A percentile compares a stretch with the other conserved stretches of the same genome.
phyloP scores from a whole-genome alignment of 2,888 invertebrate genomes.

The Rhorus exstirpatorius region DNA sequence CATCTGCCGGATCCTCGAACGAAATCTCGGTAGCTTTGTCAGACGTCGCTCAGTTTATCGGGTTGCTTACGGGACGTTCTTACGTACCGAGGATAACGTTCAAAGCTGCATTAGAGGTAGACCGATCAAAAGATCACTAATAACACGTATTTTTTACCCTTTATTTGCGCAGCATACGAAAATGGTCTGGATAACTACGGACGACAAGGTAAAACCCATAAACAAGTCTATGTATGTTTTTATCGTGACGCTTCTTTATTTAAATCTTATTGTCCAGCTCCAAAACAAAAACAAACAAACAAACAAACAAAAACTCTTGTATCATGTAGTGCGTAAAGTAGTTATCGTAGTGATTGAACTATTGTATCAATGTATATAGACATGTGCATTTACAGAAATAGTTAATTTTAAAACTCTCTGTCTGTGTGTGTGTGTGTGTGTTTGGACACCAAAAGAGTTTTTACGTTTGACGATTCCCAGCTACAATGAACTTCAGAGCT shows the following conservation, averaged over 20 bases:
- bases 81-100: constrained; percentile 38
- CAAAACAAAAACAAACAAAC: not conserved
- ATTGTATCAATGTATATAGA: not conserved
- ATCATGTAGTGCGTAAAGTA: not conserved
- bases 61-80: constrained; percentile 42
- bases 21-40: constrained; percentile 51
- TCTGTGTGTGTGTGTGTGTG: too few species aligned
- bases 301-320: not conserved
- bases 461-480: not conserved
- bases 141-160: constrained; percentile 83
- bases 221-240: constrained; percentile 44
- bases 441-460: not conserved
- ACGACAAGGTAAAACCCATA: constrained; percentile 83
- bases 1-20: constrained; percentile 50
- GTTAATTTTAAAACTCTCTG: not conserved
- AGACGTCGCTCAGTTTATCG: constrained; percentile 36
- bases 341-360: not conserved
- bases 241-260: constrained; percentile 58
- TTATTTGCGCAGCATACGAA: constrained; percentile 85
- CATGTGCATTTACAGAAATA: not conserved
- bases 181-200: constrained; percentile 85
- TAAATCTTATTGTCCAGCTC: constrained; percentile 43
- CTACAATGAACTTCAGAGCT: not conserved
- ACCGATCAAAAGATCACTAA: constrained; percentile 70
- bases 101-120: constrained; percentile 8